phyloP scores from a whole-genome alignment of 2,797 vertebrate species.

The Glossophaga mutica region DNA sequence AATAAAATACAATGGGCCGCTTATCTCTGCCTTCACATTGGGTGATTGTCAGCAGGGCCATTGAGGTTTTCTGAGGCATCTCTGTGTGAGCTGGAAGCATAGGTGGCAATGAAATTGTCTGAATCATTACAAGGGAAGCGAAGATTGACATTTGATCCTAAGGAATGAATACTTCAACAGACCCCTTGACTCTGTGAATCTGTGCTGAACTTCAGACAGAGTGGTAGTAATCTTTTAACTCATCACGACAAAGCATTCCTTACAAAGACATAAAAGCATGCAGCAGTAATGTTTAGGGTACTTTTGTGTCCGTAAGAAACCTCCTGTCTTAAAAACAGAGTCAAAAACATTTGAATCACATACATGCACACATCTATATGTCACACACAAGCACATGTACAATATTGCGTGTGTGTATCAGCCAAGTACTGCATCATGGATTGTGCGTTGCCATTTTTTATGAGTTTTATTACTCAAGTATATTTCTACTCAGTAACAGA shows the following conservation, averaged over 20 bases:
- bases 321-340: not conserved
- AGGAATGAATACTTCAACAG: not conserved
- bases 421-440: not conserved
- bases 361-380: not conserved
- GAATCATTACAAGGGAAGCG: not conserved
- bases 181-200: conserved; percentile 16
- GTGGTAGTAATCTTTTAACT: not conserved
- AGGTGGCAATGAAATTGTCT: conserved; percentile 29
- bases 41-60: not conserved
- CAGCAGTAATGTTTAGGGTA: not conserved
- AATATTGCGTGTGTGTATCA: not conserved
- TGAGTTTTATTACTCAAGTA: not conserved
- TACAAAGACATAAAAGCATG: not conserved
- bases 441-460: not conserved
- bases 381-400: not conserved
- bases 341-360: not conserved
- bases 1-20: not conserved
- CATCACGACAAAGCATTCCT: not conserved
- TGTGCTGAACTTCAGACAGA: not conserved
- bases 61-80: not conserved
- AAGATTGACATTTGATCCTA: not conserved
- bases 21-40: not conserved
- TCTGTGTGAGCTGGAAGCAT: not conserved
- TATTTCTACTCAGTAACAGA: not conserved
- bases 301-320: not conserved